A percentile compares a stretch with the other conserved stretches of the same genome.
Evolutionary conservation across 2,888 invertebrate genomes (phyloP).

Genomic region (Amphimallon solstitiale): DNA sequence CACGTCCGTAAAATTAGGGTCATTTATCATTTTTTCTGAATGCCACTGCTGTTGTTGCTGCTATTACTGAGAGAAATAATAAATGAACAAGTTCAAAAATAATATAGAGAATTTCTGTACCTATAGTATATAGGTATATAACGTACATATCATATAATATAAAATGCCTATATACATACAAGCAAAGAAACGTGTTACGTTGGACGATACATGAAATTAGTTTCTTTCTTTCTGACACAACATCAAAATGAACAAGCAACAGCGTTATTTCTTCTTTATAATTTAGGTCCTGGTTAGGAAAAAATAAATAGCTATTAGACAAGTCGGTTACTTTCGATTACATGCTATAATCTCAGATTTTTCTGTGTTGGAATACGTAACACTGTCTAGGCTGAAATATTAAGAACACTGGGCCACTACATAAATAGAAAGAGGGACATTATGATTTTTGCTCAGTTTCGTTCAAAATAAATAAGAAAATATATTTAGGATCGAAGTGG

Average conservation of each 20-base stretch:
- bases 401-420: too few relatives aligned
- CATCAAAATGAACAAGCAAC: constrained; percentile 4
- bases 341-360: too few relatives aligned
- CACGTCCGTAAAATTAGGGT: constrained; percentile 25
- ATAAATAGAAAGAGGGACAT: too few relatives aligned
- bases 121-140: too few relatives aligned
- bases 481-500: too few relatives aligned
- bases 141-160: neutral
- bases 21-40: constrained; percentile 26
- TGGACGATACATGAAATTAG: neutral
- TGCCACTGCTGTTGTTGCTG: neutral
- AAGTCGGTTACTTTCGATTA: too few relatives aligned
- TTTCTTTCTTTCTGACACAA: neutral
- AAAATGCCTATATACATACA: neutral
- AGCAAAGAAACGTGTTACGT: neutral
- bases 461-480: too few relatives aligned
- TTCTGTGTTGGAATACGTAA: too few relatives aligned
- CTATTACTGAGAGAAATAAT: constrained; percentile 15
- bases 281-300: too few relatives aligned
- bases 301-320: too few relatives aligned
- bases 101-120: constrained; percentile 16
- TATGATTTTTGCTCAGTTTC: too few relatives aligned
- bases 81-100: constrained; percentile 20
- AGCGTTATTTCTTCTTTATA: constrained; percentile 6
- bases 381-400: too few relatives aligned